Percentiles rank a stretch among this genome's conserved stretches.
These are phyloP conservation scores for Thripadectes ignobilis DNA, from an alignment of 2,797 vertebrate genomes.

Conservation along the genomic window DNA sequence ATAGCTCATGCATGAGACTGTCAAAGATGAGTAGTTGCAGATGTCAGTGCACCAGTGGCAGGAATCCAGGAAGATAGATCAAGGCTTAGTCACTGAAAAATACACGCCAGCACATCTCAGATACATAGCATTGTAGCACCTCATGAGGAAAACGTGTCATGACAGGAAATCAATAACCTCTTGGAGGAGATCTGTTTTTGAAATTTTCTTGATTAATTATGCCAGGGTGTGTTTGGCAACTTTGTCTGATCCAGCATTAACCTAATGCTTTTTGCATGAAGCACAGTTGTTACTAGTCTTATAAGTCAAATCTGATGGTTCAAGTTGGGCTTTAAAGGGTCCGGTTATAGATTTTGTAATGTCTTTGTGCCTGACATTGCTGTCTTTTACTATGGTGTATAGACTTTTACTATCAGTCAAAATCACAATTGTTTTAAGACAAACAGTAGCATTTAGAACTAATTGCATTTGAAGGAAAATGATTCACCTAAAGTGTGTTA, in stretches of 20 bases:
- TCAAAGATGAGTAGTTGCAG: conserved; percentile 81
- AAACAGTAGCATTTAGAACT: conserved; percentile 66
- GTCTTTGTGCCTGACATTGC: conserved; percentile 61
- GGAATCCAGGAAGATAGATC: conserved; percentile 74
- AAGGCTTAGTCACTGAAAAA: conserved; percentile 76
- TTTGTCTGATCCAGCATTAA: conserved; percentile 72
- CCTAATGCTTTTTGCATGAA: conserved; percentile 80
- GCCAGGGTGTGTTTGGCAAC: conserved; percentile 69
- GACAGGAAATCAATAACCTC: conserved; percentile 80
- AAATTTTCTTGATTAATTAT: conserved; percentile 81
- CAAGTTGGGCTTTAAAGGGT: conserved; percentile 71
- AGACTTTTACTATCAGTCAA: conserved; percentile 74
- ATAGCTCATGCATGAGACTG: conserved; percentile 75
- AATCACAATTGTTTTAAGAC: conserved; percentile 72
- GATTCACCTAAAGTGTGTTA: conserved; percentile 21
- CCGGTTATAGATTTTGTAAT: conserved; percentile 76
- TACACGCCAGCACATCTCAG: conserved; percentile 69
- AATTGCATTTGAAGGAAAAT: conserved; percentile 48
- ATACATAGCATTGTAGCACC: conserved; percentile 60
- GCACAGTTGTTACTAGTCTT: conserved; percentile 66
- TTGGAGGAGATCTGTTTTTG: conserved; percentile 72
- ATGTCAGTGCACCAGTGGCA: conserved; percentile 76
- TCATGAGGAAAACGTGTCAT: conserved; percentile 63
- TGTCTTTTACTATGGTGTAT: conserved; percentile 63
- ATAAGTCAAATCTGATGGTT: conserved; percentile 76